A percentile compares a stretch with the other conserved stretches of the same genome.
Conservation (phyloP, 2,113 vertebrate genomes). For the Globicephala melas region DNA sequence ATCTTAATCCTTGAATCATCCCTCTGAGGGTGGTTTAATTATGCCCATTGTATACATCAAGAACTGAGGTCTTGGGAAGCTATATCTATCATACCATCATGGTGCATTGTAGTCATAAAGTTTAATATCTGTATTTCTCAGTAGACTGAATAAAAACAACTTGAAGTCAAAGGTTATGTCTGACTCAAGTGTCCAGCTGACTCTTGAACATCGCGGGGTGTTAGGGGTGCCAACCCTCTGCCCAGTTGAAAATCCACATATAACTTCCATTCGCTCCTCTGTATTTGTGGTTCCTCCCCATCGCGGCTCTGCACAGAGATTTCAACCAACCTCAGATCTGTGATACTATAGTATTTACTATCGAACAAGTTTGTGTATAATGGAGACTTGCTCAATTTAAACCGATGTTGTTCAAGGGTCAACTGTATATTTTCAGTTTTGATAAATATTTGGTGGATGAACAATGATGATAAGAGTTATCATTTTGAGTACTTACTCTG, state of each 20-base stretch:
- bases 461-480: not conserved
- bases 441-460: not conserved
- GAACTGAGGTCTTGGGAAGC: not conserved
- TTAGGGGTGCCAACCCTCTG: not conserved
- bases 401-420: not conserved
- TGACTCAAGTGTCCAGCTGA: not conserved
- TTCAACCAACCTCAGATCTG: not conserved
- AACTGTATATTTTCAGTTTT: not conserved
- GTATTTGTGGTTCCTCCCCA: not conserved
- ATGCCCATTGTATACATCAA: not conserved
- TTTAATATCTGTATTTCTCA: constrained; percentile 3
- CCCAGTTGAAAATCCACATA: not conserved
- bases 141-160: not conserved
- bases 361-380: not conserved
- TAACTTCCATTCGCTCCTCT: not conserved
- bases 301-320: not conserved
- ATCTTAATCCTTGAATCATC: not conserved
- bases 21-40: not conserved
- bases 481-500: not conserved
- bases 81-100: not conserved
- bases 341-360: not conserved
- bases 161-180: not conserved
- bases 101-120: not conserved
- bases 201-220: not conserved
- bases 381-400: not conserved